A percentile compares a stretch with the other conserved stretches of the same genome.
These are phyloP conservation scores for Lophochroa leadbeateri DNA, from an alignment of 2,113 vertebrate species.

Conservation along the genomic window DNA sequence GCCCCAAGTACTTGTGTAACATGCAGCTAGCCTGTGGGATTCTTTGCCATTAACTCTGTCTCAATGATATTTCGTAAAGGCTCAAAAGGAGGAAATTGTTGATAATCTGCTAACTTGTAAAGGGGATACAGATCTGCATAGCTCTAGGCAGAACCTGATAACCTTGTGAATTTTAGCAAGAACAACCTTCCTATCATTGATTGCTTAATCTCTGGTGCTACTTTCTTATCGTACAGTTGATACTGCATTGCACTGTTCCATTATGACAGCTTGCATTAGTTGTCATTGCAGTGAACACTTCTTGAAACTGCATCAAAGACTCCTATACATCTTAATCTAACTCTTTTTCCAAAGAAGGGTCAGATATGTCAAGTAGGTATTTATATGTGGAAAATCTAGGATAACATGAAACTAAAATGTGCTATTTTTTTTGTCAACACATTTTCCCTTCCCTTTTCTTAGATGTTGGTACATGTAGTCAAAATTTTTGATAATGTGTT, in stretches of 20 bases:
- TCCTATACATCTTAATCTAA: neutral
- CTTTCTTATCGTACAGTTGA: neutral
- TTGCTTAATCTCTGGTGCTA: neutral
- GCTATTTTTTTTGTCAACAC: neutral
- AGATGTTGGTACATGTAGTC: neutral
- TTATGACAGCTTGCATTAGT: neutral
- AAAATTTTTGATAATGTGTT: neutral
- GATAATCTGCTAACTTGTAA: neutral
- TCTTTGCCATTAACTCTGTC: neutral
- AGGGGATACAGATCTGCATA: neutral
- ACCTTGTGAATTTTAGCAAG: neutral
- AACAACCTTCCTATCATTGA: neutral
- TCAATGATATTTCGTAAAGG: neutral
- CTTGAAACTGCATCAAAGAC: neutral
- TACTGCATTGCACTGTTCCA: neutral
- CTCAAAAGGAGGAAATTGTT: neutral
- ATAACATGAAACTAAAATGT: rapidly evolving
- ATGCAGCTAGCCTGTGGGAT: neutral
- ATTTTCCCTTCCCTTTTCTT: neutral
- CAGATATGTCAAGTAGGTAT: neutral
- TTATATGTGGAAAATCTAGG: neutral
- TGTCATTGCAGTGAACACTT: neutral
- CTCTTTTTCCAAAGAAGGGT: neutral
- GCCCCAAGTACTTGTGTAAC: neutral
- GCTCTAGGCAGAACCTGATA: neutral